Base-by-base conservation (phyloP, 1,140 invertebrate species). In the Macrotrachela quadricornifera region DNA sequence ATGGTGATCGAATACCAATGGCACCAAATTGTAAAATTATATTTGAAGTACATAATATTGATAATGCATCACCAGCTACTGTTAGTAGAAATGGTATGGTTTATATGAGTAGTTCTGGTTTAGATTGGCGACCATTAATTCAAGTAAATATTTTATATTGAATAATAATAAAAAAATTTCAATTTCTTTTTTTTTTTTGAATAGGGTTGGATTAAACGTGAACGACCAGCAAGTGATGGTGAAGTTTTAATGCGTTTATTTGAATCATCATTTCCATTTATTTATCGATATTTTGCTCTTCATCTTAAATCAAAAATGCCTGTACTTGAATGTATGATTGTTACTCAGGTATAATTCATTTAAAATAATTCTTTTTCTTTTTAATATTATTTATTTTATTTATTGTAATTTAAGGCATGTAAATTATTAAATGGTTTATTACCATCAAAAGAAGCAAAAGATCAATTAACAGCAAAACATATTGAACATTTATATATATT, bases 61-160 rank as follows among this genome's bases (percentile, higher is more conserved):
- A 94, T 64, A 92, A 92, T 66, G 87, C 87, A 1, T 91, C 85
- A 17, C 87, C 87, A 9, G 86, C 87, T 1, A 94, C 87, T 0
- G 87, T 94, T 1, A 91, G 86, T 0, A 74, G 87, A 51, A 91
- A 90, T 67, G 87, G 87, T 58, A 92, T 92, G 86, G 86, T 91
- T 1, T 95, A 90, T 65, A 92, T 95, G 87, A 90, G 85, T 61
- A 87, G 85, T 0, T 91, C 86, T 0, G 86, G 85, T 0, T 69
- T 95, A 30, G 80, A 85, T 63, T 92, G 86, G 81, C 77, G 78
- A 62, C 87, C 87, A 0, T 77, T 83, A 16, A 70, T 82, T 8
- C 74, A 79, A 75, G 21, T 30, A 30, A 30, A 4, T 4, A 30
- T 8, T 4, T 4, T 8, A 30, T 30, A 30, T 4, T 4, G 2